Base-by-base conservation (phyloP, 2,888 invertebrate genomes). In the Didymodactylos carnosus region DNA sequence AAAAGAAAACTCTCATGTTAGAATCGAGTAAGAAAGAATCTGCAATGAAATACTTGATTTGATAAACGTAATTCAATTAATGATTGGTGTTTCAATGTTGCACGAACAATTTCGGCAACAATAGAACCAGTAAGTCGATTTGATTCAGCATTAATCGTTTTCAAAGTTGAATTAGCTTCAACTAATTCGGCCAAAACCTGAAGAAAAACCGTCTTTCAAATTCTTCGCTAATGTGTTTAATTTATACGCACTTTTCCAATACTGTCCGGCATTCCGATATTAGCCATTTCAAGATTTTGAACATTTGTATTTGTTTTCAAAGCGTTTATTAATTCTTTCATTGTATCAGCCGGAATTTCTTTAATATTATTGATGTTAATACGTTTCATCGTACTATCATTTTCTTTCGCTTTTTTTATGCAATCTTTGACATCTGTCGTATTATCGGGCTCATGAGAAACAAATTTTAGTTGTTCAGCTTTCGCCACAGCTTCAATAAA, bases 301-400 rank as follows among this genome's bases (percentile, higher is more conserved):
- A 98, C 87, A 83, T 92, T 89, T 74, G 92, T 92, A 86, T 95
- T 98, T 77, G 87, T 87, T 81, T 90, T 90, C 80, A 98, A 85
- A 73, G 90, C 92, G 80, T 89, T 89, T 85, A 93, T 91, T 76
- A 98, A 86, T 82, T 89, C 89, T 80, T 89, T 88, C 84, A 95
- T 90, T 83, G 93, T 91, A 85, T 97, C 94, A 83, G 94, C 90
- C 78, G 94, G 92, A 83, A 98, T 91, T 83, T 94, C 95, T 89
- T 92, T 94, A 86, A 99, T 97, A 86, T 99, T 99, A 87, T 99
- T 99, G 88, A 94, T 91, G 86, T 99, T 99, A 83, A 99, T 88
- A 85, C 92, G 91, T 82, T 78, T 82, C 39, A 83, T 78, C 71
- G 79, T 77, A 6, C 80, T 76, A 76, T 97, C 92, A 78, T 92